phyloP scores from a whole-genome alignment of 2,888 invertebrate genomes.

The Ypsolopha scabrella region DNA sequence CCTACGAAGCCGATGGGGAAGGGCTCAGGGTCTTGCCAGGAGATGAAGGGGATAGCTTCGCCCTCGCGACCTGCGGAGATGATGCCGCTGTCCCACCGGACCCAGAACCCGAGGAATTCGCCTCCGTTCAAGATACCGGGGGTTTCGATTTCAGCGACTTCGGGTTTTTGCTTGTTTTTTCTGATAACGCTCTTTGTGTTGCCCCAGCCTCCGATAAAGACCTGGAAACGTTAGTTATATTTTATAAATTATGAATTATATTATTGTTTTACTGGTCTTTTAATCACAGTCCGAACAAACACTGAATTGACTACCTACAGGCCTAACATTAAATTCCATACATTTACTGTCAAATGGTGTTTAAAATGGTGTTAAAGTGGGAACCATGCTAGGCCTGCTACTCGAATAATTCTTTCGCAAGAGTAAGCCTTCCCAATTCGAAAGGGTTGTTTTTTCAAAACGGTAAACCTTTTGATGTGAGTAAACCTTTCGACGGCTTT shows the following conservation, averaged over 20 bases:
- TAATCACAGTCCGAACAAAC: too few relatives aligned
- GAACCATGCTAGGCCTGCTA: too few relatives aligned
- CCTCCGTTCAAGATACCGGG: conserved; percentile 78
- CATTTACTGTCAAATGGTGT: too few relatives aligned
- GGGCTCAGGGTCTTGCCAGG: conserved; percentile 77
- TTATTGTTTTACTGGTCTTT: too few relatives aligned
- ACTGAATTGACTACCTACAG: too few relatives aligned
- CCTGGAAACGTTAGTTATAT: conserved; percentile 37
- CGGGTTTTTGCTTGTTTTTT: conserved; percentile 81
- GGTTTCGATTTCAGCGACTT: conserved; percentile 77
- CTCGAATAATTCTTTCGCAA: too few relatives aligned
- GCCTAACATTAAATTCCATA: too few relatives aligned
- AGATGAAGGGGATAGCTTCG: conserved; percentile 78
- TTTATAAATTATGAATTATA: neutral
- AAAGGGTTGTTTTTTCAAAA: too few relatives aligned
- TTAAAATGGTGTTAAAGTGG: too few relatives aligned
- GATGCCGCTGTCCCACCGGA: conserved; percentile 79
- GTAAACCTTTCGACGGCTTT: too few relatives aligned
- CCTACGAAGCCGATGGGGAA: conserved; percentile 81
- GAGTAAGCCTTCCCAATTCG: too few relatives aligned
- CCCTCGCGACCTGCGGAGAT: conserved; percentile 81
- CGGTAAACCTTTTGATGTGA: too few relatives aligned
- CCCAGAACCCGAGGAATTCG: conserved; percentile 88
- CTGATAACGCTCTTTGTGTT: conserved; percentile 88
- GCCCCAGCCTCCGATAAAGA: conserved; percentile 91